Evolutionary conservation across 2,888 invertebrate genomes (phyloP), one percentile per base, ranked within the genome.

Genomic region (Pyrochroa serraticornis): DNA sequence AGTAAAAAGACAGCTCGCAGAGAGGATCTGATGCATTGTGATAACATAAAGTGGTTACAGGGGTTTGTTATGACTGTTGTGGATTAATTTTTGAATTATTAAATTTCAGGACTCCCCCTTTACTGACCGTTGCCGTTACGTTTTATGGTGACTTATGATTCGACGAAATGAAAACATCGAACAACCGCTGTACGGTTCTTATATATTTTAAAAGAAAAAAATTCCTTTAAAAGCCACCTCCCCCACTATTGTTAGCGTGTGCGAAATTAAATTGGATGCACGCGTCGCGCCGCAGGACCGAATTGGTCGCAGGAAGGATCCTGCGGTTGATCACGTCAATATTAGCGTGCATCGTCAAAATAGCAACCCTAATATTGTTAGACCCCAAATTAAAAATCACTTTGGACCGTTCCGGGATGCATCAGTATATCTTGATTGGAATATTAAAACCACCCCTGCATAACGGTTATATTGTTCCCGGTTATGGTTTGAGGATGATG

Each of bases 1-100:
- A 45, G 58, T 66, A 66, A 70, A 70, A 72, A 72, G 70, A 70
- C 71, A 69, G 69, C 70, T 68, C 70, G 60, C 69, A 60, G 67
- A 61, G 61, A 67, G 60, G 66, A 66, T 68, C 65, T 69, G 70
- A 71, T 71, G 71, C 70, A 71, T 71, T 69, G 71, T 68, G 73
- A 73, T 73, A 72, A 71, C 71, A 67, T 66, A 71, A 72, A 73
- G 73, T 72, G 73, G 72, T 71, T 72, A 69, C 66, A 63, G 71
- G 71, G 73, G 70, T 72, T 73, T 73, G 73, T 73, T 73, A 73
- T 73, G 73, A 73, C 73, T 71, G 71, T 58, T 59, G 69, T 63
- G 73, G 73, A 72, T 73, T 73, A 73, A 73, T 73, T 73, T 72
- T 72, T 73, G 72, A 72, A 73, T 72, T 73, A 73, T 73, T 72